These are phyloP conservation scores for Augochlorella aurata DNA, from an alignment of 2,888 invertebrate species.

Conservation along the genomic window DNA sequence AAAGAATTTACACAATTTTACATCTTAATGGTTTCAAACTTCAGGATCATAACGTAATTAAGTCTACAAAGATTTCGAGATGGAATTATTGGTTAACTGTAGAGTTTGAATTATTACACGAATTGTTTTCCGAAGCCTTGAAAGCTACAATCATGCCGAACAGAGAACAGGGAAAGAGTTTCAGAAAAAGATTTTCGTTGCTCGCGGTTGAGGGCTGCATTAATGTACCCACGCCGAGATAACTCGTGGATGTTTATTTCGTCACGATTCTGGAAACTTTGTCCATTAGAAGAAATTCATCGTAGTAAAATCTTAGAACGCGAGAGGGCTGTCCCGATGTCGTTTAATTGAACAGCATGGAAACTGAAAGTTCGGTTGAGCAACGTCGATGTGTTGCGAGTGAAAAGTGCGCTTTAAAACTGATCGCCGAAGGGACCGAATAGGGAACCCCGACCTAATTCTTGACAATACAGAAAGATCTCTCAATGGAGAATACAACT, in stretches of 20 bases:
- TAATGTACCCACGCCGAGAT: background rate
- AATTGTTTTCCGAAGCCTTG: background rate
- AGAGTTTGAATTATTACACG: background rate
- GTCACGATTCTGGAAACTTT: background rate
- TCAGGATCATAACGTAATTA: too few relatives aligned
- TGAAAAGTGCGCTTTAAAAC: conserved; percentile 24
- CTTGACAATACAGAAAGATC: conserved; percentile 49
- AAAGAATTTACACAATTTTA: too few relatives aligned
- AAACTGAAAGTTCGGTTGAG: conserved; percentile 22
- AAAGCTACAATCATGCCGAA: background rate
- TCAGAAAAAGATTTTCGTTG: background rate
- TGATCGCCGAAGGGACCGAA: conserved; percentile 25
- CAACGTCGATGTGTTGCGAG: conserved; percentile 11
- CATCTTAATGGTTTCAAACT: too few relatives aligned
- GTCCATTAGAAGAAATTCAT: conserved; percentile 7
- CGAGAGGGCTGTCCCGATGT: background rate
- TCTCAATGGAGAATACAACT: conserved; percentile 52
- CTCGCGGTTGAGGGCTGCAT: background rate
- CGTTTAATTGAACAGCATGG: conserved; percentile 23
- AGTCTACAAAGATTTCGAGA: background rate
- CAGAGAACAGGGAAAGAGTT: background rate
- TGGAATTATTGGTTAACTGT: background rate
- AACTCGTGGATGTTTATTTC: conserved; percentile 6
- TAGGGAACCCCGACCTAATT: conserved; percentile 41
- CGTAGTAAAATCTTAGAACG: background rate